phyloP scores from a whole-genome alignment of 2,797 vertebrate genomes.

The Hylomyscus alleni region DNA sequence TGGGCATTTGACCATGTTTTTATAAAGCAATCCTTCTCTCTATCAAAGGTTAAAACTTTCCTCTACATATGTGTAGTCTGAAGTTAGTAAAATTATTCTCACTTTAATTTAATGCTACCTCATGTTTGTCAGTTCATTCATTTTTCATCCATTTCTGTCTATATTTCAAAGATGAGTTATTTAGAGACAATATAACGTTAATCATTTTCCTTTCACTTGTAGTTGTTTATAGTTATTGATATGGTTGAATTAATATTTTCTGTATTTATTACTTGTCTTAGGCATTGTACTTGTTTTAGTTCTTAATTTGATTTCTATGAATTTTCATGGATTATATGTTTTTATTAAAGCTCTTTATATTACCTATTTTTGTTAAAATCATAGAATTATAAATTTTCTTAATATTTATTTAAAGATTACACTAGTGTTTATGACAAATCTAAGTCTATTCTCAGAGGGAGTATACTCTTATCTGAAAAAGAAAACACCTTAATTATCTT shows the following conservation, averaged over 20 bases:
- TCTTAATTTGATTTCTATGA: not conserved
- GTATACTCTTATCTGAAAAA: not conserved
- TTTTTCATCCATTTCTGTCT: not conserved
- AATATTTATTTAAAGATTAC: not conserved
- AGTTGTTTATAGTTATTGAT: not conserved
- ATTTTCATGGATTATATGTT: not conserved
- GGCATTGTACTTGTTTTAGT: not conserved
- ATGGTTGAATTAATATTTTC: not conserved
- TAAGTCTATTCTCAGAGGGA: not conserved
- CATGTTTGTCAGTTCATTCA: not conserved
- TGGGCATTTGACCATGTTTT: not conserved
- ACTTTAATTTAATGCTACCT: not conserved
- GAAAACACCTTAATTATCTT: not conserved
- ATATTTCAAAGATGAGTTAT: not conserved
- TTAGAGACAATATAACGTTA: not conserved
- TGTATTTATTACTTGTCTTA: not conserved
- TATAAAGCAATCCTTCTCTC: not conserved
- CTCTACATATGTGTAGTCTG: not conserved
- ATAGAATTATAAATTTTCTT: not conserved
- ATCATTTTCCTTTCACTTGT: not conserved
- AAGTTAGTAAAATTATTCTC: not conserved
- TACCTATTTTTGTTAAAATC: not conserved
- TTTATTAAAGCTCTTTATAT: not conserved
- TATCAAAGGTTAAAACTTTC: not conserved
- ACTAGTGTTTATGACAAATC: not conserved